Evolutionary conservation across 2,888 invertebrate genomes (phyloP).

Genomic region (Andrena hattorfiana): DNA sequence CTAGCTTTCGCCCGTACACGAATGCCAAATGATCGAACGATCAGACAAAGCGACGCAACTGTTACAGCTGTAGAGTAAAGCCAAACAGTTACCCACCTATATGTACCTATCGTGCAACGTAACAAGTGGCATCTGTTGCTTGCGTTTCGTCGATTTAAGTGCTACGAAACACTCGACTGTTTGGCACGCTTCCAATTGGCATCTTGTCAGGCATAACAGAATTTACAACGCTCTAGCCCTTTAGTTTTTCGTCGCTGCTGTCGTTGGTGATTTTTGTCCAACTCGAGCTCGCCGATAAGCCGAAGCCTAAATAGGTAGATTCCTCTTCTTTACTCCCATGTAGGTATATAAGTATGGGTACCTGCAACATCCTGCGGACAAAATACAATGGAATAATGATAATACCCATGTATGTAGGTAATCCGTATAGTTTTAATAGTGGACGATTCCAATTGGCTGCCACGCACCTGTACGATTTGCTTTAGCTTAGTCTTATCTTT

Average conservation of each 20-base stretch:
- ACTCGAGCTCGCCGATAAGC: not conserved
- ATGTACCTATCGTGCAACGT: conserved; percentile 68
- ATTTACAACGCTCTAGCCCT: conserved; percentile 64
- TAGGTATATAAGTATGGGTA: too few relatives aligned
- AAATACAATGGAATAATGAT: too few relatives aligned
- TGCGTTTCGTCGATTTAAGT: conserved; percentile 80
- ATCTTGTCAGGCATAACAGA: conserved; percentile 74
- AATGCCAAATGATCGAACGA: not conserved
- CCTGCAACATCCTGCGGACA: too few relatives aligned
- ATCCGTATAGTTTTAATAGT: too few relatives aligned
- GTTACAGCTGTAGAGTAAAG: not conserved
- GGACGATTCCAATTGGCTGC: too few relatives aligned
- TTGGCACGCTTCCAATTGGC: conserved; percentile 84
- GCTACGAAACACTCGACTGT: conserved; percentile 79
- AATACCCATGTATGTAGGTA: too few relatives aligned
- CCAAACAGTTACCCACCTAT: conserved; percentile 5
- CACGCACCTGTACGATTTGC: too few relatives aligned
- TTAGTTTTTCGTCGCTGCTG: not conserved
- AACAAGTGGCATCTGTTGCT: conserved; percentile 85
- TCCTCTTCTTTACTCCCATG: too few relatives aligned
- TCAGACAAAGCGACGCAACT: not conserved
- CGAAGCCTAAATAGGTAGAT: not conserved
- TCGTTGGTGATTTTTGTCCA: conserved; percentile 23
- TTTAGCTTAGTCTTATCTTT: too few relatives aligned
- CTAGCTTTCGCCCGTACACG: not conserved